phyloP scores from a whole-genome alignment of 2,888 invertebrate species.

The Thalpophila matura region DNA sequence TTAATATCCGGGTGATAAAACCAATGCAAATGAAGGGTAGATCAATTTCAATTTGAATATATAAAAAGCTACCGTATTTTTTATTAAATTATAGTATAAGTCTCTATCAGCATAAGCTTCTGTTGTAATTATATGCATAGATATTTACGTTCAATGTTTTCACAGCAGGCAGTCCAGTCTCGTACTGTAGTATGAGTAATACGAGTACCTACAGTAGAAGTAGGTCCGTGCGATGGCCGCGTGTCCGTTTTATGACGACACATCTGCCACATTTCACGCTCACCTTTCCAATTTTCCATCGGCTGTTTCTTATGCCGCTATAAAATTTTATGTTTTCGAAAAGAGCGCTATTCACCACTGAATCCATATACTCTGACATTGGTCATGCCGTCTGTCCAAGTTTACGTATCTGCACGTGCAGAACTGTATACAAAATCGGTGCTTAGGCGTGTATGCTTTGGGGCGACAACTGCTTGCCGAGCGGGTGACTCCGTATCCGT shows the following conservation, averaged over 20 bases:
- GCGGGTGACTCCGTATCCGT: conserved; percentile 28
- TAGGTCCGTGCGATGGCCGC: conserved; percentile 42
- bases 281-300: conserved; percentile 87
- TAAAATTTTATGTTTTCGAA: conserved; percentile 86
- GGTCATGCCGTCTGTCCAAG: conserved; percentile 82
- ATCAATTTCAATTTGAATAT: conserved; percentile 29
- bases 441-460: conserved; percentile 57
- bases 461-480: conserved; percentile 56
- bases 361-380: conserved; percentile 80
- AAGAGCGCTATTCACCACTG: conserved; percentile 79
- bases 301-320: conserved; percentile 80
- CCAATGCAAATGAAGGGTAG: conserved; percentile 31
- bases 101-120: conserved; percentile 3
- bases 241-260: conserved; percentile 69
- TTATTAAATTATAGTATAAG: conserved; percentile 8
- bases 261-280: conserved; percentile 89
- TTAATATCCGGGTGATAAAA: conserved; percentile 55
- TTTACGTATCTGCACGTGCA: conserved; percentile 68
- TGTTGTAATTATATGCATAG: conserved; percentile 12
- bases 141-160: conserved; percentile 5
- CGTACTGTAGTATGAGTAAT: neutral
- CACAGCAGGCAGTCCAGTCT: conserved; percentile 6
- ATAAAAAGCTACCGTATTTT: conserved; percentile 37
- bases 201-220: neutral
- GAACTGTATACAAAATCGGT: conserved; percentile 56